A percentile compares a stretch with the other conserved stretches of the same genome.
These are phyloP conservation scores for Metalampra italica DNA, from an alignment of 2,888 invertebrate species.

Conservation along the genomic window DNA sequence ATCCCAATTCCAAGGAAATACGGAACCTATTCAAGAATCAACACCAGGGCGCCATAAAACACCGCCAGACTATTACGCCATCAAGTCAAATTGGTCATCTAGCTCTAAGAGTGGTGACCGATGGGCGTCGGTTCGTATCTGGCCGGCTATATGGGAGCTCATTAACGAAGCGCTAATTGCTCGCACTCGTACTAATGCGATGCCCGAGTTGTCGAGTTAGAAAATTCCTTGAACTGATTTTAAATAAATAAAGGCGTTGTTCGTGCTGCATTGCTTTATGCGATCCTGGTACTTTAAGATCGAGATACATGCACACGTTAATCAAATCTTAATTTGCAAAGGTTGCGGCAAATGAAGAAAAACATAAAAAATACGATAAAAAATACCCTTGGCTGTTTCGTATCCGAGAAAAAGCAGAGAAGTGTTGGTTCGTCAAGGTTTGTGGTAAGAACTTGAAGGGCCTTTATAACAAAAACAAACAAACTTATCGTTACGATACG, in stretches of 20 bases:
- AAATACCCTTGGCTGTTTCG: constrained; percentile 16
- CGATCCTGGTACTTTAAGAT: not conserved
- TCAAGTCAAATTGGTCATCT: constrained; percentile 42
- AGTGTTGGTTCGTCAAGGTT: constrained; percentile 17
- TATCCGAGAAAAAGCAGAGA: constrained; percentile 16
- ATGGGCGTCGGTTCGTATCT: constrained; percentile 33
- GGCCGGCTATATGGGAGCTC: constrained; percentile 56
- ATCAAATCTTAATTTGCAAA: too few species aligned
- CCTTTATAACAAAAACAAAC: constrained; percentile 5
- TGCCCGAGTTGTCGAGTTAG: constrained; percentile 52
- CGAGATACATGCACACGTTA: not conserved
- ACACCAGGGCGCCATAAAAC: constrained; percentile 37
- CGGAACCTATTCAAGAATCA: constrained; percentile 38
- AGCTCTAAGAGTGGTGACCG: constrained; percentile 22
- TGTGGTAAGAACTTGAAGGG: constrained; percentile 11
- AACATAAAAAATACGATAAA: constrained; percentile 7
- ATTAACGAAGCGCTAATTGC: constrained; percentile 72
- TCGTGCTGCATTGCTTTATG: constrained; percentile 1
- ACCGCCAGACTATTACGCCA: constrained; percentile 44
- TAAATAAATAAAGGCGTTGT: constrained; percentile 43
- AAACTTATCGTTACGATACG: constrained; percentile 5
- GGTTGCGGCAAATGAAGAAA: not conserved
- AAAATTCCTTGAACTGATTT: constrained; percentile 69
- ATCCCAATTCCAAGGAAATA: constrained; percentile 48
- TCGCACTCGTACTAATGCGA: constrained; percentile 62